These are phyloP conservation scores for Phymanthus crucifer DNA, from an alignment of 92 coral and sea anemone genomes.

Conservation along the genomic window DNA sequence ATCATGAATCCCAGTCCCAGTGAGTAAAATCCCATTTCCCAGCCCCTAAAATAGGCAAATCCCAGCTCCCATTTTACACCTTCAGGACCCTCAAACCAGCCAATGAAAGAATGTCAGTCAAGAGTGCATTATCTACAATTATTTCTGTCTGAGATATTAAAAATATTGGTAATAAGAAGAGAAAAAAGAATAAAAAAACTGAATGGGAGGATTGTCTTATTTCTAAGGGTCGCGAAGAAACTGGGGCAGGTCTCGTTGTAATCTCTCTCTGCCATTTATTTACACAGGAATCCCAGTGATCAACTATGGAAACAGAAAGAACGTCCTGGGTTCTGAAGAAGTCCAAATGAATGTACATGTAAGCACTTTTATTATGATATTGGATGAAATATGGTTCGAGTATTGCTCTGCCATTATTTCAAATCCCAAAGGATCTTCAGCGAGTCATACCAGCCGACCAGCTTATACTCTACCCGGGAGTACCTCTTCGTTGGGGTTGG, in stretches of 20 bases:
- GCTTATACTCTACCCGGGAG: constrained; percentile 62
- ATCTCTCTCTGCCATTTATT: background rate
- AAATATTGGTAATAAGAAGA: background rate
- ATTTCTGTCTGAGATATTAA: background rate
- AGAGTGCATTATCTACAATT: background rate
- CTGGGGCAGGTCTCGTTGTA: background rate
- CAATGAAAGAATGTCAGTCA: too few relatives aligned
- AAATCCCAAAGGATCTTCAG: constrained; percentile 80
- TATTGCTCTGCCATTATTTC: constrained; percentile 87
- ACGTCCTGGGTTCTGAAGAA: too few relatives aligned
- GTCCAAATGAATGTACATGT: background rate
- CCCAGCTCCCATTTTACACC: too few relatives aligned
- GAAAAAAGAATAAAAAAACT: background rate
- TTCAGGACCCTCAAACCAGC: too few relatives aligned
- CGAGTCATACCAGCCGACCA: constrained; percentile 80
- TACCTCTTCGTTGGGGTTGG: constrained; percentile 73
- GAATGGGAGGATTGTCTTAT: background rate
- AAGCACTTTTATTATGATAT: background rate
- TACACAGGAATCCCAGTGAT: background rate
- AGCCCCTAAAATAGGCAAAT: too few relatives aligned
- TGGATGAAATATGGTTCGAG: constrained; percentile 79
- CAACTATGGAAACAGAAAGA: too few relatives aligned
- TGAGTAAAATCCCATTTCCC: too few relatives aligned
- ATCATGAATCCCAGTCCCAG: too few relatives aligned
- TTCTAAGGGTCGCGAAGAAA: too few relatives aligned